Base-by-base conservation (phyloP, 1,140 invertebrate species). In the Monomorium pharaonis region DNA sequence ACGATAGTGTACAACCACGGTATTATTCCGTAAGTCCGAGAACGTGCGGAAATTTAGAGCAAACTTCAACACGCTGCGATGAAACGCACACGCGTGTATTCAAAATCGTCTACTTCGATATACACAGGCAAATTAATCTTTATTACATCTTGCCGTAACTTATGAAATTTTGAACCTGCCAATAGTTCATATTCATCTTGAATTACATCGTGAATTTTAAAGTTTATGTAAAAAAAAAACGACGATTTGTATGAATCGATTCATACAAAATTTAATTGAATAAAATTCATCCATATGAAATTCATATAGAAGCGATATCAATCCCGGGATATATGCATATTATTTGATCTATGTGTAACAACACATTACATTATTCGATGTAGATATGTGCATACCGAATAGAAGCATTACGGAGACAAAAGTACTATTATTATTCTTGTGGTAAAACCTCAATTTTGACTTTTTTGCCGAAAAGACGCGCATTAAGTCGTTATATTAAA, bases 1-100 rank as follows among this genome's bases (percentile, higher is more conserved):
- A 74, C 67, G 27, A 47, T 83, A 83, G 4, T 54, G 51, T 60
- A 58, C 42, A n/a, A n/a, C 2, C 44, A 24, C 37, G 33, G 51
- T 67, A 67, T 47, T 44, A n/a, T n/a, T 44, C 51, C 51, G 47
- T 83, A 83, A 83, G 37, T 83, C 56, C 24, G 51, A 81, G 18
- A 54, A 58, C 42, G 51, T 47, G 78, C 54, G 24, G 49, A 58
- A 83, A 58, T 74, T 58, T 44, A 0, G 51, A 83, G 58, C 21
- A 18, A 70, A 54, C 30, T 42, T 37, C 24, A 14, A n/a, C 33
- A 24, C 18, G 5, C 44, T 56, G n/a, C 27, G 18, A 58, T 81
- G n/a, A 74, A 44, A 47, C 21, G 14, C 0, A 14, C 24, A 33
- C 14, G 12, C 9, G 14, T 42, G 21, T 16, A 30, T 80, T 49